Conservation (phyloP, 2,797 vertebrate species). For the Myotis myotis region DNA sequence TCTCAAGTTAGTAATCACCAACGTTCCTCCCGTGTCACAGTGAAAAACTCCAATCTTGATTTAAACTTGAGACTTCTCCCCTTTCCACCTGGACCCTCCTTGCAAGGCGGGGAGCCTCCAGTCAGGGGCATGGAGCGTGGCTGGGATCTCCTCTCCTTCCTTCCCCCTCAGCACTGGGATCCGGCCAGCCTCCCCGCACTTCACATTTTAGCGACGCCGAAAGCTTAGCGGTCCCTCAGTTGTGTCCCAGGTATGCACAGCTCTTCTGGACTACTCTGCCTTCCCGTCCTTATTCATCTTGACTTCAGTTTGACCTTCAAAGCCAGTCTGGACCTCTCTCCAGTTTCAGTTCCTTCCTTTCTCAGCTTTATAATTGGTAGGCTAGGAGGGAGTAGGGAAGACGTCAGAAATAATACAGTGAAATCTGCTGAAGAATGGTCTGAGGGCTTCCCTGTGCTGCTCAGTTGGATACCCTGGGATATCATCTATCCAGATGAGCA, state of each 20-base stretch:
- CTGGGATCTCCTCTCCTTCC: neutral
- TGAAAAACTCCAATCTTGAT: neutral
- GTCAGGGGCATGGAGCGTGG: neutral
- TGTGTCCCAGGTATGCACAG: neutral
- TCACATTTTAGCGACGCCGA: neutral
- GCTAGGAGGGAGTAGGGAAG: neutral
- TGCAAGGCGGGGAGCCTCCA: neutral
- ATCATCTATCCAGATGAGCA: neutral
- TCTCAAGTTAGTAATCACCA: neutral
- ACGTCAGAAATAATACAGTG: neutral
- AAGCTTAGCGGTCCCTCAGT: neutral
- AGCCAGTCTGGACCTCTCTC: neutral
- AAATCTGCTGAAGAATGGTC: neutral
- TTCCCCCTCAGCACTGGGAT: neutral
- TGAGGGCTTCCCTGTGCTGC: neutral
- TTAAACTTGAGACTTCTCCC: neutral
- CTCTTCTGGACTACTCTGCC: neutral
- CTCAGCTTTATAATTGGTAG: neutral
- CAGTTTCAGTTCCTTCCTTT: neutral
- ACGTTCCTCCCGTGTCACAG: neutral
- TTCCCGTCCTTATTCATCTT: neutral
- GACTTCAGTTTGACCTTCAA: neutral
- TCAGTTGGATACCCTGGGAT: neutral
- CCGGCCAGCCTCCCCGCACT: neutral
- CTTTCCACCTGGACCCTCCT: neutral